These are phyloP conservation scores for Pygoscelis antarcticus DNA, from an alignment of 2,113 vertebrate genomes.

Conservation along the genomic window DNA sequence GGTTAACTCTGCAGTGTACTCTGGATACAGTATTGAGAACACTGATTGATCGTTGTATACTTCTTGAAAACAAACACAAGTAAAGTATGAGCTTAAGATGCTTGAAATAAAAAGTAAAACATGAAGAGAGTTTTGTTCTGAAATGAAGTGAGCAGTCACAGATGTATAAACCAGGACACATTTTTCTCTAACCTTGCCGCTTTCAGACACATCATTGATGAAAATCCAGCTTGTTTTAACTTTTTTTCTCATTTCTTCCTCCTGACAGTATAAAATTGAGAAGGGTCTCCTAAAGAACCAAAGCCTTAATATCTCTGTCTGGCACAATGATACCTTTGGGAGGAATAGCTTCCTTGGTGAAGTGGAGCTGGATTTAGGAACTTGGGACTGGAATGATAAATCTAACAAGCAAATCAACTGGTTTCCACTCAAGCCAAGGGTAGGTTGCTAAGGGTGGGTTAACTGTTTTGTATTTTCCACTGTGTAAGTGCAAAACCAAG, in stretches of 20 bases:
- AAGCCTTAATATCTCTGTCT: slow-evolving; percentile 88
- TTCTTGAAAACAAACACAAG: neutral
- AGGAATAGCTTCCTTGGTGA: slow-evolving; percentile 92
- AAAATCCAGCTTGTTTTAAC: neutral
- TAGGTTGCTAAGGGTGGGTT: slow-evolving; percentile 51
- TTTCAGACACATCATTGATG: neutral
- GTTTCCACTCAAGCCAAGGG: slow-evolving; percentile 84
- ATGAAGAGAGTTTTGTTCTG: neutral
- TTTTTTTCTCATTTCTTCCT: neutral
- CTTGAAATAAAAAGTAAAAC: neutral
- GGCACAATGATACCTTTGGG: slow-evolving; percentile 92
- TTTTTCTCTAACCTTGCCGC: neutral
- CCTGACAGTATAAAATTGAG: slow-evolving; percentile 85
- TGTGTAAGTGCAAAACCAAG: neutral
- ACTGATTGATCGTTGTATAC: neutral
- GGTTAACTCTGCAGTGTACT: neutral
- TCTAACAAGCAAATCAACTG: slow-evolving; percentile 85
- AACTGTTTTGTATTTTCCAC: neutral
- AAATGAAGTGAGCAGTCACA: neutral
- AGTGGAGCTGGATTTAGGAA: slow-evolving; percentile 85
- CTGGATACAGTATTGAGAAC: neutral
- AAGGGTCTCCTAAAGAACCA: slow-evolving; percentile 79
- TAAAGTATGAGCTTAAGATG: neutral
- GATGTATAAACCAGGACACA: accelerated
- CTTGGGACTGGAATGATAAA: slow-evolving; percentile 87